Percentiles rank a stretch among this genome's conserved stretches.
Evolutionary conservation across 2,113 vertebrate genomes (phyloP).

Genomic region (Halcyon malimbica): DNA sequence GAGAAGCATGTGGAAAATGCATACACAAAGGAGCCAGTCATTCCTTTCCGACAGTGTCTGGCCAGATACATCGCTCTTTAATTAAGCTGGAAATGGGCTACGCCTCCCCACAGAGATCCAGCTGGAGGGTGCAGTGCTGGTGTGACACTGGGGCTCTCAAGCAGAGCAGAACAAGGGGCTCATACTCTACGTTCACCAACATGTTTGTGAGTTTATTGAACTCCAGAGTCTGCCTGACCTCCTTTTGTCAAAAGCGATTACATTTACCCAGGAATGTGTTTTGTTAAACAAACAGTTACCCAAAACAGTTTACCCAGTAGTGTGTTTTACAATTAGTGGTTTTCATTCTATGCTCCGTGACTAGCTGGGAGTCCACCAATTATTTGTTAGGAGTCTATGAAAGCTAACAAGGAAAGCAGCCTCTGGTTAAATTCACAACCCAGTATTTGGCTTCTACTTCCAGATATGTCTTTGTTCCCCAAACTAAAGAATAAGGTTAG

Average conservation of each 20-base stretch:
- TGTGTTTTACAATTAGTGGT: neutral
- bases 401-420: neutral
- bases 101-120: neutral
- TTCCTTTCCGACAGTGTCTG: neutral
- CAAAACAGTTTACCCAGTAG: neutral
- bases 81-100: slow-evolving; percentile 33
- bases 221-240: neutral
- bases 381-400: neutral
- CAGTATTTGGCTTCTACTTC: neutral
- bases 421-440: neutral
- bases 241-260: neutral
- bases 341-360: neutral
- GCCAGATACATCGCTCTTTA: neutral
- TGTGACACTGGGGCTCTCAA: neutral
- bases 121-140: neutral
- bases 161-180: neutral
- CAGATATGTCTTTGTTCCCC: neutral
- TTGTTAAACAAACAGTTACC: neutral
- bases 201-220: neutral
- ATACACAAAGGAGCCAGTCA: slow-evolving; percentile 40
- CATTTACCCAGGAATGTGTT: neutral
- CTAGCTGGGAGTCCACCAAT: neutral
- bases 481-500: neutral
- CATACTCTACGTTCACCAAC: neutral
- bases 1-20: slow-evolving; percentile 54